Evolutionary conservation across 2,113 vertebrate species (phyloP), one percentile per base, ranked within the genome.

Genomic region (Notarius quadriscutis): DNA sequence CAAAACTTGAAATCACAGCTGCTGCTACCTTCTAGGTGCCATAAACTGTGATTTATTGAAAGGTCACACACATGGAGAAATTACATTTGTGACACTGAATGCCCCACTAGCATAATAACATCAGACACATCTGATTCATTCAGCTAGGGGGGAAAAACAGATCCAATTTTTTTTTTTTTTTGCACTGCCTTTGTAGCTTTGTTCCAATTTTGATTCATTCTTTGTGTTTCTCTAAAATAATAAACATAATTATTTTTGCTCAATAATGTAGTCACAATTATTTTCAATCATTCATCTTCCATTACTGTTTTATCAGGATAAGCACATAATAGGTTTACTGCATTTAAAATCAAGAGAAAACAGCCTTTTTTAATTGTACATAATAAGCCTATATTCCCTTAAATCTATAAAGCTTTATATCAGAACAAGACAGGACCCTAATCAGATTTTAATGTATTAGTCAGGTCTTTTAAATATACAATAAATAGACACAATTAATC

Each of bases 111-210:
- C 57, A 75, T 51, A 30, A 58, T 77, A 41, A 57, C 69, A 60
- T 75, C 62, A 53, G 15, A 50, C 71, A 27, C 25, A 85, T 75
- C 22, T 62, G 57, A 77, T 57, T 48, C 72, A 77, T 77, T 60
- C 17, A 48, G 41, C 48, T 8, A 58, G 14, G 50, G 12, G 10
- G 41, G 12, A 25, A 51, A 11, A 51, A 25, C 4, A 10, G 48
- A 12, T 50, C 18, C 15, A 34, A 74, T 50, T 75, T 50, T 50
- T 74, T 5, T 30, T 41, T 41, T 41, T 41, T 41, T 41, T 41
- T 41, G 3, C 10, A 10, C 34, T 41, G 7, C 17, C 17, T 41
- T 72, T 72, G 30, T 18, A 17, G 20, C 20, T 41, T 72, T 41
- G 69, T 72, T 34, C 17, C 17, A 41, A 17, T 72, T 72, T 27